Evolutionary conservation across 2,888 invertebrate species (phyloP).

Genomic region (Melinaea menophilus): DNA sequence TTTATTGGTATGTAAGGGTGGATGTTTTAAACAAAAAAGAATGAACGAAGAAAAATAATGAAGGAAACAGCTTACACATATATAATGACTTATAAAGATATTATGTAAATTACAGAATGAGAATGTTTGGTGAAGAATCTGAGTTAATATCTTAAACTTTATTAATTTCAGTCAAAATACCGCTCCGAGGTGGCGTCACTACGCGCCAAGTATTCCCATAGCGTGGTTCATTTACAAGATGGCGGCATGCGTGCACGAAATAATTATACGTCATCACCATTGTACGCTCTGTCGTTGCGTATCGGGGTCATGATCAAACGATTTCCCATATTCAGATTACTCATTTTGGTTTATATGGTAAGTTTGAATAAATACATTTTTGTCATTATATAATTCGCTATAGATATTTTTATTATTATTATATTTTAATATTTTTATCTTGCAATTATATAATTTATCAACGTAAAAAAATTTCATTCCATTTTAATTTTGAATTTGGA

Average conservation of each 20-base stretch:
- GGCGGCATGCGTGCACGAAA: conserved; percentile 34
- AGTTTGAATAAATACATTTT: conserved; percentile 33
- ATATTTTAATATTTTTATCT: not conserved
- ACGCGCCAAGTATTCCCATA: conserved; percentile 46
- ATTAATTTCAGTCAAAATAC: conserved; percentile 35
- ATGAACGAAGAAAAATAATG: too few relatives aligned
- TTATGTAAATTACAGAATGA: too few relatives aligned
- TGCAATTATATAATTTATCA: too few relatives aligned
- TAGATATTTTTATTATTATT: too few relatives aligned
- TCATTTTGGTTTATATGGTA: conserved; percentile 91
- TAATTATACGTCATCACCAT: conserved; percentile 32
- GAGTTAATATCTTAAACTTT: not conserved
- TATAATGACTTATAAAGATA: too few relatives aligned
- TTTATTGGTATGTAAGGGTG: too few relatives aligned
- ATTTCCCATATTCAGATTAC: conserved; percentile 89
- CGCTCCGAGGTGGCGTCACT: conserved; percentile 43
- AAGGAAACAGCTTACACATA: too few relatives aligned
- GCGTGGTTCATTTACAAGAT: conserved; percentile 57
- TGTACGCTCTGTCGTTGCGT: conserved; percentile 81
- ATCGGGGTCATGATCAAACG: conserved; percentile 88
- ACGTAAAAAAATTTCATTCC: too few relatives aligned
- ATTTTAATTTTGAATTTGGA: too few relatives aligned
- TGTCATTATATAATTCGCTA: not conserved
- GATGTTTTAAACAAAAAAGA: too few relatives aligned
- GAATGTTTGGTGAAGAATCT: too few relatives aligned